Base-by-base conservation (phyloP, 2,797 vertebrate species). In the Nothura maculosa region DNA sequence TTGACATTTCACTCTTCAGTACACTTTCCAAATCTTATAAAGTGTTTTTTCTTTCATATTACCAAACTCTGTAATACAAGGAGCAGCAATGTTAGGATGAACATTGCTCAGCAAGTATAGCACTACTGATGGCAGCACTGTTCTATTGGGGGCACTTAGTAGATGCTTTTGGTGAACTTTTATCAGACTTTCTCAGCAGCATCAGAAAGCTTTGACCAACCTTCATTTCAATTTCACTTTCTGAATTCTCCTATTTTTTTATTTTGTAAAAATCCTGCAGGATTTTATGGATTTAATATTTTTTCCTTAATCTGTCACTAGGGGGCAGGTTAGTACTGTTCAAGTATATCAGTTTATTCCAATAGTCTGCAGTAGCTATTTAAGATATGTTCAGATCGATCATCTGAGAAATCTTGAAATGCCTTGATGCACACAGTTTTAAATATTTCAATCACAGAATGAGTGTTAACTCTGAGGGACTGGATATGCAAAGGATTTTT, bases 291-390 rank as follows among this genome's bases (percentile, higher is more conserved):
- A 19, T 78, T 11, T 22, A 62, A 42, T 17, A 16, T 3, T 30
- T 93, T 81, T 72, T 52, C 32, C 32, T 24, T 19, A 3, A 32
- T 64, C 57, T 81, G 82, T 94, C 97, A 96, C 96, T 84, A 94
- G 96, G 84, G 94, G 97, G 97, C 97, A 96, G 96, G 89, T 55
- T 82, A 50, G 83, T 40, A 42, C 93, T 73, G 34, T 42, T 81
- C 73, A 60, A 92, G 38, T 63, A 67, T 12, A 1, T 42, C 20
- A 22, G 11, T 55, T 81, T 48, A 27, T 32, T 16, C 13, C 47
- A 47, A 28, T 24, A 21, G 7, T 50, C n/a, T 7, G 19, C 52
- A 20, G 15, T 12, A 48, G 13, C 42, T 9, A 17, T 32, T 54
- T 61, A 57, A 48, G 15, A 30, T 5, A 1, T 27, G 17, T 55